Evolutionary conservation across 35 echinoderm and acorn worm species (phyloP).

Genomic region (Strongylocentrotus purpuratus): DNA sequence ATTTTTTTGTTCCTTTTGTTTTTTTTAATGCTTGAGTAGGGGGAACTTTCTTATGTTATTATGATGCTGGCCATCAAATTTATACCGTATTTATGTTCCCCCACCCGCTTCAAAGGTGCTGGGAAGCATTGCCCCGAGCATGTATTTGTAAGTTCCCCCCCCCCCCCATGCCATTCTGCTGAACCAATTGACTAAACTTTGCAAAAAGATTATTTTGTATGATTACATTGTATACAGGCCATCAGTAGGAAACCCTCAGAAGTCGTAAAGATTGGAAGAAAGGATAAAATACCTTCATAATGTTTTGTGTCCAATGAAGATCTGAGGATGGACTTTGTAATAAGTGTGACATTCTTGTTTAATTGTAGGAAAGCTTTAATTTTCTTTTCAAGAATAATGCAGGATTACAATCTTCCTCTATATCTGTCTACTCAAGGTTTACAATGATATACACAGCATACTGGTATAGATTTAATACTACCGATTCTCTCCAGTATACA

Average conservation of each 20-base stretch:
- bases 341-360: too few species aligned
- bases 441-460: too few species aligned
- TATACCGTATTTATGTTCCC: slow-evolving; percentile 30
- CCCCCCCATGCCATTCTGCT: not conserved
- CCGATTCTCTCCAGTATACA: not conserved
- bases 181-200: not conserved
- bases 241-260: not conserved
- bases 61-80: slow-evolving; percentile 30
- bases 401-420: too few species aligned
- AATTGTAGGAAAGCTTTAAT: too few species aligned
- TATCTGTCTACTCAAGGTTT: too few species aligned
- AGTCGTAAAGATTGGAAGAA: not conserved
- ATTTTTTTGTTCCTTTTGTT: not conserved
- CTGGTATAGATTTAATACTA: too few species aligned
- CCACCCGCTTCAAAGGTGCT: not conserved
- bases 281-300: not conserved
- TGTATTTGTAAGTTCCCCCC: not conserved
- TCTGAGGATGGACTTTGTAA: too few species aligned
- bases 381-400: too few species aligned
- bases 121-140: not conserved
- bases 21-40: not conserved
- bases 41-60: not conserved
- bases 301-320: too few species aligned
- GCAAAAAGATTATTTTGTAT: not conserved
- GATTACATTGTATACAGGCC: not conserved